Percentiles rank a stretch among this genome's conserved stretches.
phyloP scores from a whole-genome alignment of 2,888 invertebrate genomes.

The Chloroclystis v-ata region DNA sequence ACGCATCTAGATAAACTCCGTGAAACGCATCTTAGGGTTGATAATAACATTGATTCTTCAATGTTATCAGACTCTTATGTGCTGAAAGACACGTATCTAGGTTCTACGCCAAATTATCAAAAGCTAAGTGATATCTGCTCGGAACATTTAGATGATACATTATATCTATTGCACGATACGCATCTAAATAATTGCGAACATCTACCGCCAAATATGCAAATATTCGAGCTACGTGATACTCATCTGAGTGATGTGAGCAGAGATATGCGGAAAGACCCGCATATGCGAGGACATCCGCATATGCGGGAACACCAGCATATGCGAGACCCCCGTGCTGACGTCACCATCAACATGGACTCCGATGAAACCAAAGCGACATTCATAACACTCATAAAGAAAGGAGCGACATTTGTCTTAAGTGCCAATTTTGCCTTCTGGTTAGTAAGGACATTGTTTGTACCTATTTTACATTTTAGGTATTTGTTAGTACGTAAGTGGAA shows the following conservation, averaged over 20 bases:
- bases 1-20: not conserved
- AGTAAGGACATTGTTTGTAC: constrained; percentile 76
- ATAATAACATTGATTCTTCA: no score
- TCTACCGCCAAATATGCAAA: constrained; percentile 1
- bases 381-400: constrained; percentile 48
- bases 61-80: constrained; percentile 2
- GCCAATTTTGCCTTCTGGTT: constrained; percentile 79
- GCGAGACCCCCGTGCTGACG: constrained; percentile 1
- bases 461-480: constrained; percentile 74
- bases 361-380: constrained; percentile 35
- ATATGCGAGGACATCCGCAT: no score
- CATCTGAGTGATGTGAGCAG: constrained; percentile 2
- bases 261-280: constrained; percentile 1
- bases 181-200: not conserved
- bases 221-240: constrained; percentile 6
- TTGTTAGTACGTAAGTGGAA: constrained; percentile 71
- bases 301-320: not conserved
- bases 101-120: not conserved
- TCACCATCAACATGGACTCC: constrained; percentile 12
- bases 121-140: not conserved
- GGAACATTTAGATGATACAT: not conserved
- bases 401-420: constrained; percentile 72
- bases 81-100: constrained; percentile 2
- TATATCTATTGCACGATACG: constrained; percentile 3
- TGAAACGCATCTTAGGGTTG: not conserved